A percentile compares a stretch with the other conserved stretches of the same genome.
Evolutionary conservation across 2,888 invertebrate genomes (phyloP).

Genomic region (Uloborus plumipes): DNA sequence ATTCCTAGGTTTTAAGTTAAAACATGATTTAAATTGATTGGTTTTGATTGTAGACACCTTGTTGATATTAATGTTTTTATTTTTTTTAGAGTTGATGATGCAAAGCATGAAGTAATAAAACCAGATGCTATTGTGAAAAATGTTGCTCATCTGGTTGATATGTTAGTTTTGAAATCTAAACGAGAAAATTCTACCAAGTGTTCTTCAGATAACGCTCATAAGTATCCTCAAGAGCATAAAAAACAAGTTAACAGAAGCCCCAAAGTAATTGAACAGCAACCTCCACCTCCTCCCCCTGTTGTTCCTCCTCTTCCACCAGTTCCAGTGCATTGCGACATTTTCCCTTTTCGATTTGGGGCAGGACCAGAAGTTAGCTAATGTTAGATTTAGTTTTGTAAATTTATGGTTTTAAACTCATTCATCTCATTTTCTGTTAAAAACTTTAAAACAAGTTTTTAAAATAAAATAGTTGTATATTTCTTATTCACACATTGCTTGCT

Average conservation of each 20-base stretch:
- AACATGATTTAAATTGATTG: no score
- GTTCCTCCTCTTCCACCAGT: slow-evolving; percentile 14
- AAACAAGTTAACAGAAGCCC: slow-evolving; percentile 37
- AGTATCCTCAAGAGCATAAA: slow-evolving; percentile 42
- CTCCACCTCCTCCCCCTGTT: background rate
- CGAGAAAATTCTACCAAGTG: slow-evolving; percentile 34
- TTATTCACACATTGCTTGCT: no score
- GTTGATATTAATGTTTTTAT: background rate
- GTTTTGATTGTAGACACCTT: no score
- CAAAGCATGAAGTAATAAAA: slow-evolving; percentile 53
- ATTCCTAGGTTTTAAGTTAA: no score
- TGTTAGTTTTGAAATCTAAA: slow-evolving; percentile 54
- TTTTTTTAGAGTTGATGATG: slow-evolving; percentile 54
- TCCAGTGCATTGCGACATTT: slow-evolving; percentile 31
- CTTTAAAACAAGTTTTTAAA: no score
- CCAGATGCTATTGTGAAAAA: slow-evolving; percentile 55
- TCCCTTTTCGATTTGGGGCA: slow-evolving; percentile 34
- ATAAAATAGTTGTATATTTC: no score
- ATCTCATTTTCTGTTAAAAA: no score
- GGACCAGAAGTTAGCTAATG: slow-evolving; percentile 43
- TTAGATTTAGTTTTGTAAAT: no score
- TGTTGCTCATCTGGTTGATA: slow-evolving; percentile 54
- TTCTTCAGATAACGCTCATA: slow-evolving; percentile 14
- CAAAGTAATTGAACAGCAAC: slow-evolving; percentile 19
- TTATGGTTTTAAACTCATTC: no score